A percentile compares a stretch with the other conserved stretches of the same genome.
These are phyloP conservation scores for Stigmatopora nigra DNA, from an alignment of 2,113 vertebrate genomes.

Conservation along the genomic window DNA sequence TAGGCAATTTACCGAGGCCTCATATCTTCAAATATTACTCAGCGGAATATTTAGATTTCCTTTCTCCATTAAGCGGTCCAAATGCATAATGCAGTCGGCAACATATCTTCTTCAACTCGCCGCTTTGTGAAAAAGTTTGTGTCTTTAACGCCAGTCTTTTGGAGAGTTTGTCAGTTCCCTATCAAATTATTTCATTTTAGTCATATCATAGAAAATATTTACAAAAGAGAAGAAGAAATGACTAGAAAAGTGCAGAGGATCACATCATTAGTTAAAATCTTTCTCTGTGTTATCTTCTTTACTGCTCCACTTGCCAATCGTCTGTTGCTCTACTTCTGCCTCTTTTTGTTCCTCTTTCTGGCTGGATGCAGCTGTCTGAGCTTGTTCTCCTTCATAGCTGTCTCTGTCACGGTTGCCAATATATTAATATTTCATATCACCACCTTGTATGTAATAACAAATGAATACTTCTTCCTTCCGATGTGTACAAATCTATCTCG, in stretches of 20 bases:
- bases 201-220: background rate
- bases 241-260: background rate
- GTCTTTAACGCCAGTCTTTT: background rate
- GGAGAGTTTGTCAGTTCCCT: background rate
- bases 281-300: conserved; percentile 21
- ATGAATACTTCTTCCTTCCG: conserved; percentile 3
- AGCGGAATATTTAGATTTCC: background rate
- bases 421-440: conserved; percentile 30
- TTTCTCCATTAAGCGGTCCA: background rate
- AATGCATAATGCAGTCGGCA: background rate
- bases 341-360: conserved; percentile 3
- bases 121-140: background rate
- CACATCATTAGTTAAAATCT: conserved; percentile 39
- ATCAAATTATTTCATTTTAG: background rate
- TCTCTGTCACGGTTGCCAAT: conserved; percentile 14
- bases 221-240: background rate
- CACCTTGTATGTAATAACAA: conserved; percentile 16
- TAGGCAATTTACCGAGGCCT: background rate
- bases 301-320: conserved; percentile 18
- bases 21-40: background rate
- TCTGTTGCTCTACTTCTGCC: conserved; percentile 43
- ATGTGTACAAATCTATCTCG: conserved; percentile 25
- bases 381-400: conserved; percentile 23
- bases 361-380: conserved; percentile 18
- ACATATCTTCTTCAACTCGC: background rate